A percentile compares a stretch with the other conserved stretches of the same genome.
Conservation (phyloP, 2,113 vertebrate species). For the Bungarus multicinctus region DNA sequence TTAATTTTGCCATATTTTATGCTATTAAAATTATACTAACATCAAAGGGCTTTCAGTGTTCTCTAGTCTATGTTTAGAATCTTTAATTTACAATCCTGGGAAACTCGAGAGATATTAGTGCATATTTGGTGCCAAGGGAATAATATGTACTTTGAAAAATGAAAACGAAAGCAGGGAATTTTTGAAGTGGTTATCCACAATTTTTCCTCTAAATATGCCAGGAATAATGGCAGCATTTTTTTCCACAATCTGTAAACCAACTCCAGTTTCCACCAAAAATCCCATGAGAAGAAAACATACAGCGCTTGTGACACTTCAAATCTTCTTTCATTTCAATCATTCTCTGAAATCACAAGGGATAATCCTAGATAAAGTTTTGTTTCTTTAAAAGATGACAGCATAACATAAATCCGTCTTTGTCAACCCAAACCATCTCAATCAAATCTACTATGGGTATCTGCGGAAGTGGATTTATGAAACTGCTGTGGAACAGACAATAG, state of each 20-base stretch:
- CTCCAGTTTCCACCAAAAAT: conserved; percentile 7
- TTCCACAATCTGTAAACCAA: conserved; percentile 6
- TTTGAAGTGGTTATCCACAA: conserved; percentile 12
- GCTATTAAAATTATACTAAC: conserved; percentile 16
- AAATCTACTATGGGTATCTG: background rate
- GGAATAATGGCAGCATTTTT: conserved; percentile 10
- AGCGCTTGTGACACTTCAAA: background rate
- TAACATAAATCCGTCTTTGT: background rate
- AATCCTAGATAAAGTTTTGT: background rate
- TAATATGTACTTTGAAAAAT: conserved; percentile 29
- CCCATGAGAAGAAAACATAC: background rate
- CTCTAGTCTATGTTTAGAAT: conserved; percentile 9
- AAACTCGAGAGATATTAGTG: conserved; percentile 1
- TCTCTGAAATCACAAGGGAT: background rate
- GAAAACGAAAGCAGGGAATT: conserved; percentile 23
- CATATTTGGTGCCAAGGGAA: background rate
- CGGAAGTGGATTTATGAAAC: background rate
- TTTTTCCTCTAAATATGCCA: conserved; percentile 11
- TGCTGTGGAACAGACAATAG: background rate
- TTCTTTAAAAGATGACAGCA: background rate
- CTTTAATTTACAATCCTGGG: background rate
- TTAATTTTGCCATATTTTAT: background rate
- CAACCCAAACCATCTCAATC: background rate
- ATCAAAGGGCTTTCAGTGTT: background rate
- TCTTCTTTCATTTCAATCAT: background rate